These are phyloP conservation scores for Clunio marinus DNA, from an alignment of 2,888 invertebrate genomes.

Conservation along the genomic window DNA sequence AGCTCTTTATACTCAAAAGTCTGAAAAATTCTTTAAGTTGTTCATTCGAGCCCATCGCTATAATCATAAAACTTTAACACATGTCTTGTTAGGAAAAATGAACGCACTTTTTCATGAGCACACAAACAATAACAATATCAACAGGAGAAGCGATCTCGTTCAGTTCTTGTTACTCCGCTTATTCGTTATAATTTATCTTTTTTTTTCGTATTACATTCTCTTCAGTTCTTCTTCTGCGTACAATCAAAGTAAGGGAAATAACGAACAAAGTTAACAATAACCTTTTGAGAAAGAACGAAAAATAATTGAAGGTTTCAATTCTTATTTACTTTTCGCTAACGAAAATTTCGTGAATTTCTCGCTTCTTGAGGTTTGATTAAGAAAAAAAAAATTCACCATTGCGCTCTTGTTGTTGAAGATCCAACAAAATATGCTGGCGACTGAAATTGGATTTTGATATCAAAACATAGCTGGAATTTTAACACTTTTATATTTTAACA, in stretches of 20 bases:
- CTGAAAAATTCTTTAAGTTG: neutral
- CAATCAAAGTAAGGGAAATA: neutral
- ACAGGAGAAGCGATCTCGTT: neutral
- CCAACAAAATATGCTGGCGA: too few species aligned
- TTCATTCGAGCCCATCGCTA: neutral
- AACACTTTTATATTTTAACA: neutral
- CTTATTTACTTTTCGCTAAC: conserved; percentile 18
- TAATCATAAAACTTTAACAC: conserved; percentile 9
- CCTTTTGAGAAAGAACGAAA: conserved; percentile 4
- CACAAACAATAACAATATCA: neutral
- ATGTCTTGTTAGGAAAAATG: conserved; percentile 21
- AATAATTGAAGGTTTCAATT: conserved; percentile 27
- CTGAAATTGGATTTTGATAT: too few species aligned
- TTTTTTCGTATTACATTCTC: neutral
- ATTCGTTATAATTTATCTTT: conserved; percentile 17
- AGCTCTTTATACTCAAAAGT: too few species aligned
- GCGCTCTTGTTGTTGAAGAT: too few species aligned
- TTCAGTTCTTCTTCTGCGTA: neutral
- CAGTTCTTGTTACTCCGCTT: neutral
- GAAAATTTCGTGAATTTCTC: conserved; percentile 6
- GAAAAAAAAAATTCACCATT: too few species aligned
- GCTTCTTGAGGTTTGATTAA: neutral
- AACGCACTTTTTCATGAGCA: conserved; percentile 23
- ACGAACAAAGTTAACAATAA: neutral
- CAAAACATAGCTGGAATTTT: too few species aligned